Percentiles rank a stretch among this genome's conserved stretches.
Conservation (phyloP, 2,888 invertebrate species). For the Bimastos eiseni region DNA sequence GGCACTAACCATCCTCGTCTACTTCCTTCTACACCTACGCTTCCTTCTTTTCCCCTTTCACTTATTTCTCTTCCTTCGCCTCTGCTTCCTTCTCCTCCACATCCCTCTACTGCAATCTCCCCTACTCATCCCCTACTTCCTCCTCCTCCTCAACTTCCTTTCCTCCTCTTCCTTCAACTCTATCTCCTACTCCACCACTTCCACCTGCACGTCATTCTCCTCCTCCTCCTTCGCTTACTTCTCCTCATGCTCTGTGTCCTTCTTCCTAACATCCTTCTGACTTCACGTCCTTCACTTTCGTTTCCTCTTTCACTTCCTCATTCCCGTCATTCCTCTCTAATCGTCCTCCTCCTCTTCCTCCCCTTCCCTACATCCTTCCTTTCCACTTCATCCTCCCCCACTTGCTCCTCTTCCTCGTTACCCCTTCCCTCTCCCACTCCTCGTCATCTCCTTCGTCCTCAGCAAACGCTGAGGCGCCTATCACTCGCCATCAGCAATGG, state of each 20-base stretch:
- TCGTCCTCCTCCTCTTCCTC: no score
- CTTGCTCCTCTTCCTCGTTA: not conserved
- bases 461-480: not conserved
- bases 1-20: not conserved
- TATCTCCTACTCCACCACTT: not conserved
- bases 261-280: not conserved
- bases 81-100: not conserved
- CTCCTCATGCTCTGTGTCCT: not conserved
- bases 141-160: not conserved
- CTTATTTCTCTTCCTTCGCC: no score
- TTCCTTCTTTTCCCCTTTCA: not conserved
- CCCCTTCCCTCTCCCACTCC: not conserved
- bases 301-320: no score
- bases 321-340: no score
- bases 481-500: conserved; percentile 1
- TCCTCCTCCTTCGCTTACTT: not conserved
- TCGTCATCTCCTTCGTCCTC: not conserved
- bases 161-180: not conserved
- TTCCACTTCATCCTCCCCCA: not conserved
- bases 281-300: no score
- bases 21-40: not conserved
- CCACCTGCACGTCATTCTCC: not conserved
- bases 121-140: not conserved
- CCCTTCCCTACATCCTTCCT: not conserved
- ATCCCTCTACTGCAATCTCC: not conserved